These are phyloP conservation scores for Vimba vimba DNA, from an alignment of 2,113 vertebrate species.

Conservation along the genomic window DNA sequence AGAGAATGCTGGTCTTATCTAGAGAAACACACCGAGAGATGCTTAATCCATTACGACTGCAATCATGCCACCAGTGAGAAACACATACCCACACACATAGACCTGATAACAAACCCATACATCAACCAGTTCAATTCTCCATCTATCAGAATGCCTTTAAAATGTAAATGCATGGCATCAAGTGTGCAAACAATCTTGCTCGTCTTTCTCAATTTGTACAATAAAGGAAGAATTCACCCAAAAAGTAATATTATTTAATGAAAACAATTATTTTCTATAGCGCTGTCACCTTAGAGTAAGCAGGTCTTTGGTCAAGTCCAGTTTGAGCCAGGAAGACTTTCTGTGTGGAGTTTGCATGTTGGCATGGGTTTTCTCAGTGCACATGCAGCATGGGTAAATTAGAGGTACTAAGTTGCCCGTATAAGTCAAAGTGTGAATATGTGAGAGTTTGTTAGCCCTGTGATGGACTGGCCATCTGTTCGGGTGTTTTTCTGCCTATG, in stretches of 20 bases:
- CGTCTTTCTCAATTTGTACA: background rate
- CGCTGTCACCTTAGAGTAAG: background rate
- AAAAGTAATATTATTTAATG: background rate
- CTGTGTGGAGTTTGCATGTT: background rate
- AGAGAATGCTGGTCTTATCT: slow-evolving; percentile 53
- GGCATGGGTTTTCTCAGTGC: too few relatives aligned
- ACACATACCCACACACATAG: slow-evolving; percentile 1
- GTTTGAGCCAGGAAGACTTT: background rate
- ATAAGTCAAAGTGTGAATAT: too few relatives aligned
- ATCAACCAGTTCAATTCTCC: slow-evolving; percentile 11
- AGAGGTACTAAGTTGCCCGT: too few relatives aligned
- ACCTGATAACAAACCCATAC: slow-evolving; percentile 6
- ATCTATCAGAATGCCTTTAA: background rate
- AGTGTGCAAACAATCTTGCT: background rate
- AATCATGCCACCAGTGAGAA: slow-evolving; percentile 45
- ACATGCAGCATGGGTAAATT: too few relatives aligned
- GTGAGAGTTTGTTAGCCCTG: too few relatives aligned
- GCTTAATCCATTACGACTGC: slow-evolving; percentile 56
- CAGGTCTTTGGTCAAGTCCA: background rate
- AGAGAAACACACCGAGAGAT: slow-evolving; percentile 50
- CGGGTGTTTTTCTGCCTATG: too few relatives aligned
- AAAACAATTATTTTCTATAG: background rate
- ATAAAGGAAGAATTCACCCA: background rate
- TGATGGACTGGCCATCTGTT: too few relatives aligned
- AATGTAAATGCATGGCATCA: background rate